Evolutionary conservation across 2,113 vertebrate species (phyloP).

Genomic region (Grus americana): DNA sequence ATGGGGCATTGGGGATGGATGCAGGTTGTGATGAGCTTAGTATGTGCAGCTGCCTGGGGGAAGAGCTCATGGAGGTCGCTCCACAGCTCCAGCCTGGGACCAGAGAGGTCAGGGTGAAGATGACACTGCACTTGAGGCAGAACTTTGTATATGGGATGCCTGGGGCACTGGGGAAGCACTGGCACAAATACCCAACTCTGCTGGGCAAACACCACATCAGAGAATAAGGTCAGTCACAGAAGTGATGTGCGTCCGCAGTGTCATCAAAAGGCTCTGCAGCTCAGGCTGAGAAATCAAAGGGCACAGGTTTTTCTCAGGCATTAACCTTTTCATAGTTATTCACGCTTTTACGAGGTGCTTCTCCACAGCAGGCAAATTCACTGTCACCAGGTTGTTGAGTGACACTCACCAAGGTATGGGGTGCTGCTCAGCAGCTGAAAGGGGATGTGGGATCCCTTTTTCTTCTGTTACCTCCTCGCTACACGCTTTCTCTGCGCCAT

Average conservation of each 20-base stretch:
- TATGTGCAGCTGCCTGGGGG: not conserved
- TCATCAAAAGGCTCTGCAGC: not conserved
- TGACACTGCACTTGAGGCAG: not conserved
- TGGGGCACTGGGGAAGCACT: not conserved
- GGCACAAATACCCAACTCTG: not conserved
- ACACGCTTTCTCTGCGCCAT: not conserved
- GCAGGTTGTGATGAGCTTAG: not conserved
- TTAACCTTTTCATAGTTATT: not conserved
- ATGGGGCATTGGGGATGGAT: rapidly evolving
- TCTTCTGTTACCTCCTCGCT: not conserved
- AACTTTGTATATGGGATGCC: not conserved
- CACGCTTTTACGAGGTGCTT: not conserved
- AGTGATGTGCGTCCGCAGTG: not conserved
- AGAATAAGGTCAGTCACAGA: not conserved
- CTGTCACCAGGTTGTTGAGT: not conserved
- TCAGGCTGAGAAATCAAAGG: not conserved
- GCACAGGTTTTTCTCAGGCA: not conserved
- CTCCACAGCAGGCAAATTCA: not conserved
- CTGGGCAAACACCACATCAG: not conserved
- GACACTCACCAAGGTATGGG: not conserved
- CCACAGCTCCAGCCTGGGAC: not conserved
- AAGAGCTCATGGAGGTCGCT: not conserved
- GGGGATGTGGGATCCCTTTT: not conserved
- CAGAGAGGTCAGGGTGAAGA: not conserved
- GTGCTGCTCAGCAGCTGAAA: not conserved